Conservation (phyloP, 2,888 invertebrate genomes). For the Malthinus seriepunctatus region DNA sequence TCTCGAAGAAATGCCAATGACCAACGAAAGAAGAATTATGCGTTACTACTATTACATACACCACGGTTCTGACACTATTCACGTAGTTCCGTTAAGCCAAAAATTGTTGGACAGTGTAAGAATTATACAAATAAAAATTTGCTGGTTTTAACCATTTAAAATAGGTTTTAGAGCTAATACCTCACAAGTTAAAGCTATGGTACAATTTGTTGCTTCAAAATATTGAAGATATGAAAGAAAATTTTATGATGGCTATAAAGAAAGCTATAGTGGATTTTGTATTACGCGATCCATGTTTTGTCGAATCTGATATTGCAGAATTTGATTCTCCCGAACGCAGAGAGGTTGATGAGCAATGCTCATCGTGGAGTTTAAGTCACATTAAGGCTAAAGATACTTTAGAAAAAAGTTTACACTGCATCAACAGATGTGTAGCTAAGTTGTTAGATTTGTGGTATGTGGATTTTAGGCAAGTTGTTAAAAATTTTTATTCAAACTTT, state of each 20-base stretch:
- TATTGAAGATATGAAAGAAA: slow-evolving; percentile 79
- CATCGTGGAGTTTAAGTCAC: slow-evolving; percentile 66
- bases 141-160: too few relatives aligned
- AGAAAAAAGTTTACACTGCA: slow-evolving; percentile 68
- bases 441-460: slow-evolving; percentile 81
- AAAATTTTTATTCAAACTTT: background rate
- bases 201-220: slow-evolving; percentile 62
- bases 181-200: slow-evolving; percentile 66
- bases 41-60: slow-evolving; percentile 90
- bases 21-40: slow-evolving; percentile 69
- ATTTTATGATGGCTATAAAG: slow-evolving; percentile 86
- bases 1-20: slow-evolving; percentile 59
- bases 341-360: slow-evolving; percentile 65
- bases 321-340: slow-evolving; percentile 58
- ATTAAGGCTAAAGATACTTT: slow-evolving; percentile 55
- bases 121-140: too few relatives aligned
- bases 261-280: slow-evolving; percentile 93
- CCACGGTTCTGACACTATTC: slow-evolving; percentile 87
- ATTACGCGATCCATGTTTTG: slow-evolving; percentile 72
- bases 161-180: slow-evolving; percentile 67
- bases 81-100: slow-evolving; percentile 82
- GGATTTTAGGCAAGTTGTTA: slow-evolving; percentile 65
- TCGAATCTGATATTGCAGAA: slow-evolving; percentile 58
- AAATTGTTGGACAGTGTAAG: slow-evolving; percentile 67
- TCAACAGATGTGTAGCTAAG: slow-evolving; percentile 81